Percentiles rank a stretch among this genome's conserved stretches.
These are phyloP conservation scores for Poecilia velifera DNA, from an alignment of 2,797 vertebrate species.

Conservation along the genomic window DNA sequence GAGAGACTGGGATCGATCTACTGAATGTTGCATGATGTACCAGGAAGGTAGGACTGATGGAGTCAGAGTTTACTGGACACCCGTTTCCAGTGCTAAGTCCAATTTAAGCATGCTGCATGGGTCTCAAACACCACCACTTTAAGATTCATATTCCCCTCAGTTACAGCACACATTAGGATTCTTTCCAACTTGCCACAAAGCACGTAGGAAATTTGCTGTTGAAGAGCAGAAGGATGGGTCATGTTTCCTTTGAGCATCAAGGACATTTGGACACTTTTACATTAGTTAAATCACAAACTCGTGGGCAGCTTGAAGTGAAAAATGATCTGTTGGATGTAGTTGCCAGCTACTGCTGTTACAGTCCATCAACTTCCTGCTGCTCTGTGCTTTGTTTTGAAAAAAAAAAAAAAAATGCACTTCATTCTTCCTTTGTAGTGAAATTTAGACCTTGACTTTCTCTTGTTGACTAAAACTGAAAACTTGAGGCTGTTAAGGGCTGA, in stretches of 20 bases:
- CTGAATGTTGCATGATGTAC: slow-evolving; percentile 23
- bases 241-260: slow-evolving; percentile 57
- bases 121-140: slow-evolving; percentile 18
- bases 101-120: slow-evolving; percentile 13
- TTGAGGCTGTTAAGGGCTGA: background rate
- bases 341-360: slow-evolving; percentile 34
- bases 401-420: slow-evolving; percentile 12
- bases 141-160: slow-evolving; percentile 9
- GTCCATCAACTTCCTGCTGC: slow-evolving; percentile 36
- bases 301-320: slow-evolving; percentile 30
- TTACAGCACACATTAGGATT: slow-evolving; percentile 18
- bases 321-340: slow-evolving; percentile 29
- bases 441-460: background rate
- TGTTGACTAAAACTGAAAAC: slow-evolving; percentile 24
- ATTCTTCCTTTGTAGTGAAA: slow-evolving; percentile 28
- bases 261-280: slow-evolving; percentile 41
- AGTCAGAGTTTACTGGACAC: slow-evolving; percentile 6
- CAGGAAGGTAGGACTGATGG: slow-evolving; percentile 1
- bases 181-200: slow-evolving; percentile 11
- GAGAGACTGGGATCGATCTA: slow-evolving; percentile 31
- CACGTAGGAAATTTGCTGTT: slow-evolving; percentile 14
- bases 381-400: slow-evolving; percentile 1
- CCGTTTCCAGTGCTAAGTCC: background rate
- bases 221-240: slow-evolving; percentile 42
- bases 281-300: slow-evolving; percentile 43